A percentile compares a stretch with the other conserved stretches of the same genome.
Conservation (phyloP, 2,113 vertebrate species). For the Coptodon rendalli region DNA sequence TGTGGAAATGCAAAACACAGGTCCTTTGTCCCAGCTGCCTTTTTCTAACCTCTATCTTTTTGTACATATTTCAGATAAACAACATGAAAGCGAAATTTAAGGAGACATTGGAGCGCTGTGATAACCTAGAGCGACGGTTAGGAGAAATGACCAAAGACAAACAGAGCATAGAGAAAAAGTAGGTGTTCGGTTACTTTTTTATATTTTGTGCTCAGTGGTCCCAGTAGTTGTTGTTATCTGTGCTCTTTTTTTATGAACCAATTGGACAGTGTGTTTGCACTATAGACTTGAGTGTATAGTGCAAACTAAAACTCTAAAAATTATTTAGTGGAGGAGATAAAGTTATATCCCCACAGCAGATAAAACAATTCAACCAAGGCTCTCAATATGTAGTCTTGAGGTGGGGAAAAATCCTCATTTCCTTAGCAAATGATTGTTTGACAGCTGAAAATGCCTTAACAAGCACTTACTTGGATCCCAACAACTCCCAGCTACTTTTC, state of each 20-base stretch:
- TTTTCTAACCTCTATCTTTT: neutral
- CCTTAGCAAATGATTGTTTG: neutral
- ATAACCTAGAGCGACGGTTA: slow-evolving; percentile 87
- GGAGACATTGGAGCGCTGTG: slow-evolving; percentile 97
- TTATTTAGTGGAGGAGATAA: neutral
- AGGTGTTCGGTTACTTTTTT: slow-evolving; percentile 33
- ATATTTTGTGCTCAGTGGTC: neutral
- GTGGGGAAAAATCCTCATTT: neutral
- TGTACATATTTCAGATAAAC: slow-evolving; percentile 81
- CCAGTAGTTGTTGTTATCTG: neutral
- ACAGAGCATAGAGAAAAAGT: slow-evolving; percentile 91
- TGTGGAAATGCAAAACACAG: neutral
- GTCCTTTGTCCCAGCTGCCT: neutral
- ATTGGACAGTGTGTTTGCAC: neutral
- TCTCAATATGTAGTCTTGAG: neutral
- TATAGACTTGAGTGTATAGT: neutral
- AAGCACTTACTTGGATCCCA: neutral
- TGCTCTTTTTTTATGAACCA: neutral
- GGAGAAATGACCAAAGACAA: slow-evolving; percentile 90
- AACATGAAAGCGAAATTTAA: slow-evolving; percentile 99
- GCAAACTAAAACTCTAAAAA: neutral
- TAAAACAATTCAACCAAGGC: neutral
- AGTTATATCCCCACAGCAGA: neutral
- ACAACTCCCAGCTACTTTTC: neutral
- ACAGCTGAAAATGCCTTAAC: neutral